Evolutionary conservation across 64 coral and sea anemone genomes (phyloP), one percentile per base, ranked within the genome.

Genomic region (Porites australiensis): DNA sequence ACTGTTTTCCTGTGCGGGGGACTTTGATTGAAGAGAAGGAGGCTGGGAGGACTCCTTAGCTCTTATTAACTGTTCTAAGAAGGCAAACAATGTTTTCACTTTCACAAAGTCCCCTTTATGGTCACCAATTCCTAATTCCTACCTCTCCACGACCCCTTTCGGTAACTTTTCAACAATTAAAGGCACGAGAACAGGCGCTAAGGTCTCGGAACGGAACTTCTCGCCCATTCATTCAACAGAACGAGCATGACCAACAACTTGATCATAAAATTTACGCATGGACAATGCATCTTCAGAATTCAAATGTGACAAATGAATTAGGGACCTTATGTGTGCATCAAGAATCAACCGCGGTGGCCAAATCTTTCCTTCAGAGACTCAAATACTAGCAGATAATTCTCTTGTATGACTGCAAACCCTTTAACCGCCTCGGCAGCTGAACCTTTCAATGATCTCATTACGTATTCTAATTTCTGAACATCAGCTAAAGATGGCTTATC

Each of bases 41-140:
- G 80, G 45, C 80, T 83, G 80, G 2, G 63, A 62, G 64, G 58
- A 64, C 63, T 83, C n/a, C 50, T 64, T 64, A 3, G 51, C 80
- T 54, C 48, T 49, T 79, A 52, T 52, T 6, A 52, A 8, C 13
- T 79, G 76, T 12, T 79, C 76, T 13, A 79, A 53, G n/a, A 79
- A 79, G 12, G 45, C n/a, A 79, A 79, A 79, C 76, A 79, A 79
- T 58, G 19, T 53, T 58, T 79, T 79, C 48, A 77, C 64, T 55
- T 19, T 19, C 46, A 84, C 20, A 84, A 53, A 64, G 4, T 84
- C 81, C 55, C 64, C 81, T 48, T 59, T 59, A 37, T 12, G 54
- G n/a, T 88, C 86, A 4, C 45, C 47, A 75, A 75, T n/a, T n/a
- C n/a, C n/a, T n/a, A n/a, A n/a, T n/a, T n/a, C n/a, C n/a, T n/a